Conservation (phyloP, 2,113 vertebrate genomes). For the Carassius auratus region DNA sequence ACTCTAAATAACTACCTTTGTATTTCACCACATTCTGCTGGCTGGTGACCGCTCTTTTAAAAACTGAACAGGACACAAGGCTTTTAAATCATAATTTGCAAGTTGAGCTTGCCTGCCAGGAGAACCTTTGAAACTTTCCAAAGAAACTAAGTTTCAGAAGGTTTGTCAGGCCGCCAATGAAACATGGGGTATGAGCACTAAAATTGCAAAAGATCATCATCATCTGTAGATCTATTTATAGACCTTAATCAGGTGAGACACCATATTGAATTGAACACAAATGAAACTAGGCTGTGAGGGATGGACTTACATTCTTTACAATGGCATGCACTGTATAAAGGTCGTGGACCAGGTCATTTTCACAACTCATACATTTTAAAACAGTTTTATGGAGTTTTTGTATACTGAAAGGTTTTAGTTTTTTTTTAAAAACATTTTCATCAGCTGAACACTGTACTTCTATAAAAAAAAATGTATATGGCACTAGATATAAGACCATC, state of each 20-base stretch:
- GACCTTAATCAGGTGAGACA: neutral
- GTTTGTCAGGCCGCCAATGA: neutral
- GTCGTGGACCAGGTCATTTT: too few relatives aligned
- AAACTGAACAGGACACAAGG: neutral
- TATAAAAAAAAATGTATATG: too few relatives aligned
- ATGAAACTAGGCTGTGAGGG: neutral
- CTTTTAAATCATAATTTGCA: slow-evolving; percentile 11
- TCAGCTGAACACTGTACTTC: too few relatives aligned
- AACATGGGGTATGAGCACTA: neutral
- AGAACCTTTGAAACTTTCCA: neutral
- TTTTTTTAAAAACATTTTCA: too few relatives aligned
- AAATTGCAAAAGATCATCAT: neutral
- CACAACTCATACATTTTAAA: too few relatives aligned
- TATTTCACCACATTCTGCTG: slow-evolving; percentile 6
- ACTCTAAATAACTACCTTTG: slow-evolving; percentile 24
- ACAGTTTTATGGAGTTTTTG: too few relatives aligned
- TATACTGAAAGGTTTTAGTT: too few relatives aligned
- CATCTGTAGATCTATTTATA: neutral
- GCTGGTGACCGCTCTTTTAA: neutral
- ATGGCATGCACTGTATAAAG: too few relatives aligned
- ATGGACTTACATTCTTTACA: neutral
- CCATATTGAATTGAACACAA: neutral
- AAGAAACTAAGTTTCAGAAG: neutral
- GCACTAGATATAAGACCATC: too few relatives aligned
- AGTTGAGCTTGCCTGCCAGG: neutral